Conservation (phyloP, 1,140 invertebrate species). For the Ephestia elutella region DNA sequence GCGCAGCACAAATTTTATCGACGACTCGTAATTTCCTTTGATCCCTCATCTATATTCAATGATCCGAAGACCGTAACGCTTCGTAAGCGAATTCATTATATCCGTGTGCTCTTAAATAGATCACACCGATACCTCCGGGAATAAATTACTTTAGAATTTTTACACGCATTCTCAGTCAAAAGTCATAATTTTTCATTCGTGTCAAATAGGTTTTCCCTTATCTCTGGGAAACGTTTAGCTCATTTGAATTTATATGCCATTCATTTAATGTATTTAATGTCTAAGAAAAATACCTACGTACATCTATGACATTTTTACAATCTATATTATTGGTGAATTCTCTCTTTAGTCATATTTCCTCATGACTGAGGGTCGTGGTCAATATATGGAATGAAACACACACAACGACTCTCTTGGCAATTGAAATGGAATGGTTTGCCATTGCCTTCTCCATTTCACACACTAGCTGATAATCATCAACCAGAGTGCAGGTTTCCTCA, state of each 20-base stretch:
- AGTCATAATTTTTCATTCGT: constrained; percentile 4
- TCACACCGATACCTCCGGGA: constrained; percentile 20
- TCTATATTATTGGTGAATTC: too few species aligned
- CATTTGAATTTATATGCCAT: not conserved
- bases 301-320: too few species aligned
- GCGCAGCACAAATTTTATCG: constrained; percentile 60
- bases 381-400: too few species aligned
- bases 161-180: not conserved
- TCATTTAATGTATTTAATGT: not conserved
- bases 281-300: too few species aligned
- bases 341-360: too few species aligned
- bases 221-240: not conserved
- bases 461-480: too few species aligned
- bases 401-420: too few species aligned
- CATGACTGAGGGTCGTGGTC: too few species aligned
- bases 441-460: too few species aligned
- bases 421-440: too few species aligned
- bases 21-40: constrained; percentile 62
- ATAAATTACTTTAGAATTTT: constrained; percentile 26
- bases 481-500: too few species aligned
- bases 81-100: constrained; percentile 64
- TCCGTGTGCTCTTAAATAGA: constrained; percentile 33
- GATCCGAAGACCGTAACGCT: constrained; percentile 57
- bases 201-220: constrained; percentile 2
- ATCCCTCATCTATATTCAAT: constrained; percentile 70